Evolutionary conservation across 2,888 invertebrate genomes (phyloP), one percentile per base, ranked within the genome.

Genomic region (Campoplex capitator): DNA sequence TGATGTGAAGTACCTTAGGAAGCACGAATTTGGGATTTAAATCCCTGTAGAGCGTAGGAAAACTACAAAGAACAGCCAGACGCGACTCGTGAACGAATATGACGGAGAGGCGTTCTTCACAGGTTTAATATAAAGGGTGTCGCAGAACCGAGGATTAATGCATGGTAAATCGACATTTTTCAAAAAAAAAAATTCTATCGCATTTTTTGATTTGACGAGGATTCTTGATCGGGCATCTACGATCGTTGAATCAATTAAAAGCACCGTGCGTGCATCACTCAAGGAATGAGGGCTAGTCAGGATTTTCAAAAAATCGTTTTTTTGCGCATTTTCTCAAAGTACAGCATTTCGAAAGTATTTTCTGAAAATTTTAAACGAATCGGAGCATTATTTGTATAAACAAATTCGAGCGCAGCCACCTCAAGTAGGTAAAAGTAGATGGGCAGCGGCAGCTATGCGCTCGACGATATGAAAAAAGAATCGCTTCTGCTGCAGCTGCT

Each of bases 21-120:
- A 75, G 74, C 62, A 73, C 35, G 82, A 82, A 85, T 82, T 85
- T 78, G 42, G 51, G 74, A 65, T 78, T 78, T 74, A 82, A 82
- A 82, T 82, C 38, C 54, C 56, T 82, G 42, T 58, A 42, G 70
- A 56, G 79, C 67, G 73, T 28, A 65, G 67, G 71, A 28, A 68
- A 62, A 75, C 74, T 54, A 73, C 48, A 62, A 32, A 65, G 74
- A 48, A 71, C 48, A 71, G 23, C 58, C 77, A 83, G 83, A 83
- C 83, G 71, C 54, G 76, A 48, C 83, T 62, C 76, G 76, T 48
- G 76, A 75, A 42, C 70, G 70, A 58, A 71, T 62, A 51, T 77
- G 71, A 62, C 56, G 42, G 51, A 54, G 51, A 67, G 32, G 48
- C 45, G 48, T 71, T 71, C 45, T 56, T 56, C 45, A 28, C 32